Evolutionary conservation across 2,888 invertebrate species (phyloP), one percentile per base, ranked within the genome.

Genomic region (Cistogaster globosa): DNA sequence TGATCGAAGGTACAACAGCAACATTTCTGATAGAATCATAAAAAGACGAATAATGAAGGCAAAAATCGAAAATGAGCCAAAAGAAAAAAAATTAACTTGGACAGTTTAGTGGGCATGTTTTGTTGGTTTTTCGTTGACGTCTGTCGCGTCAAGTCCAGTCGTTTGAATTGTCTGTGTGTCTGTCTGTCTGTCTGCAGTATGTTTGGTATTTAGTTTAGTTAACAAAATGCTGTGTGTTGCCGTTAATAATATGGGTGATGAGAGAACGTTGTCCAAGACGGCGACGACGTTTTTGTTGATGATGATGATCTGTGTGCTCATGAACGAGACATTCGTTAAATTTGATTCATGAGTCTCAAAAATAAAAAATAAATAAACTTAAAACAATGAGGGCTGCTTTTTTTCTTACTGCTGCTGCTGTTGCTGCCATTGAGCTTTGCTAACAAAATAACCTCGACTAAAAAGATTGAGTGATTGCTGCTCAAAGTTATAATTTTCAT

Each of bases 401-500:
- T 38, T 12, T n/a, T 36, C 53, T 22, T 48, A 58, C 12, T n/a
- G n/a, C n/a, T n/a, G 60, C 69, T 53, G 68, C n/a, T 53, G 48
- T 14, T 36, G 76, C 67, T 53, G 63, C 72, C 68, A 79, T 78
- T 83, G 60, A 76, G 80, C 63, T 80, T 62, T 69, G 78, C 67
- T 81, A 78, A 82, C 75, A 20, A 74, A 72, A 48, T 80, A 72
- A 81, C 68, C 77, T 67, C 57, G 48, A 62, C 81, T 68, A 90
- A 87, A 84, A 90, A 91, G 92, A 92, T 92, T 92, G 92, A 92
- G 92, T 92, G 92, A 92, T 92, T 92, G 92, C 91, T 91, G 92
- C 90, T 90, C 89, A 90, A 91, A 92, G 91, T 91, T 92, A 92
- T 92, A 92, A 92, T 92, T 92, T 92, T 92, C 91, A 92, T 91